Conservation (phyloP, 2,888 invertebrate species). For the Chorisops tibialis region DNA sequence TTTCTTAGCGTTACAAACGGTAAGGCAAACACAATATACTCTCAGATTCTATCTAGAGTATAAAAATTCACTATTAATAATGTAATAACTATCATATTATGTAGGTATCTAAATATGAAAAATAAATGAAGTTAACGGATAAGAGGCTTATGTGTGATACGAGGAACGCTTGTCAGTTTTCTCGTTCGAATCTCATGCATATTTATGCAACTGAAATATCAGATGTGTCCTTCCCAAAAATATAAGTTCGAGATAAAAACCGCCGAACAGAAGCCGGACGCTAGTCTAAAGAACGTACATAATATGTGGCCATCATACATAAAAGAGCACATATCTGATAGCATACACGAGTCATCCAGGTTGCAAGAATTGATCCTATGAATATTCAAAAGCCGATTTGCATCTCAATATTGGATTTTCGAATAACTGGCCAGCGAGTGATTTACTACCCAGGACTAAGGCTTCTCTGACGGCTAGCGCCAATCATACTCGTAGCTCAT, state of each 20-base stretch:
- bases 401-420: constrained; percentile 23
- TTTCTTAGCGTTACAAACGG: too few species aligned
- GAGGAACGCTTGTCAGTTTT: too few species aligned
- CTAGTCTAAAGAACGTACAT: too few species aligned
- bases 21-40: too few species aligned
- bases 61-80: too few species aligned
- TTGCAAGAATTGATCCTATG: not conserved
- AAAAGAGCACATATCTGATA: too few species aligned
- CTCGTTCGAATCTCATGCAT: constrained; percentile 1
- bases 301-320: too few species aligned
- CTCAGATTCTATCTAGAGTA: too few species aligned
- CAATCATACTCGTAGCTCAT: too few species aligned
- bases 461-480: not conserved
- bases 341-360: too few species aligned
- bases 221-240: constrained; percentile 16
- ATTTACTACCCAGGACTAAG: constrained; percentile 2
- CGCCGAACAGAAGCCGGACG: not conserved
- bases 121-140: not conserved
- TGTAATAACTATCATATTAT: too few species aligned
- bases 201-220: constrained; percentile 17
- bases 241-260: constrained; percentile 20
- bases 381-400: constrained; percentile 22
- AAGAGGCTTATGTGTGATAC: too few species aligned
- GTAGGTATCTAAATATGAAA: constrained; percentile 4
- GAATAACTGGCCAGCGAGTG: constrained; percentile 15